phyloP scores from a whole-genome alignment of 1,140 invertebrate genomes.

The Aporrectodea caliginosa region DNA sequence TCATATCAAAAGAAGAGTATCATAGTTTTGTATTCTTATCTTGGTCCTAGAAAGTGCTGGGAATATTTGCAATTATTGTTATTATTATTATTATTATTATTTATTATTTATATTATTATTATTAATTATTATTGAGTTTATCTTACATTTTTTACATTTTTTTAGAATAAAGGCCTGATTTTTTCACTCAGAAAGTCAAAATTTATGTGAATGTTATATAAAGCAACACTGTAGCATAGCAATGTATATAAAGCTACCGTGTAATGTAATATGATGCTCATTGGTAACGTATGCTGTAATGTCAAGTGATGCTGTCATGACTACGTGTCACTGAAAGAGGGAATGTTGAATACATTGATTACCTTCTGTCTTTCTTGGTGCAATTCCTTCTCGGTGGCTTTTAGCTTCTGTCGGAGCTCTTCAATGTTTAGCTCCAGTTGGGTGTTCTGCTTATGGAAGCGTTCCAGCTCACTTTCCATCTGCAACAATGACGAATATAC shows the following conservation, averaged over 20 bases:
- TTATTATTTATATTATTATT: too few species aligned
- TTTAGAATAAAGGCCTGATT: too few species aligned
- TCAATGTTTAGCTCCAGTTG: conserved; percentile 66
- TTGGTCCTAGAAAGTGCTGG: too few species aligned
- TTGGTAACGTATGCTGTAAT: neutral
- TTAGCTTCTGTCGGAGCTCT: conserved; percentile 72
- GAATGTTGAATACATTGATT: conserved; percentile 6
- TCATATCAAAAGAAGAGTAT: conserved; percentile 6
- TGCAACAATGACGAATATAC: conserved; percentile 34
- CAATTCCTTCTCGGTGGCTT: conserved; percentile 65
- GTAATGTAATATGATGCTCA: neutral
- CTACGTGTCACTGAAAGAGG: neutral
- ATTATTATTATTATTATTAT: too few species aligned
- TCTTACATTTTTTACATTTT: too few species aligned
- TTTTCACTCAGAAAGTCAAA: neutral
- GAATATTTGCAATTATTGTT: too few species aligned
- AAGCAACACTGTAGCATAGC: neutral
- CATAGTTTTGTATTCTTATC: neutral
- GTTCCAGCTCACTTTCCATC: conserved; percentile 68
- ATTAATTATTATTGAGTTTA: too few species aligned
- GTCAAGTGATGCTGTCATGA: neutral
- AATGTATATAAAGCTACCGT: neutral
- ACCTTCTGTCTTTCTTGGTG: conserved; percentile 63
- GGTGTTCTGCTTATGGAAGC: conserved; percentile 64
- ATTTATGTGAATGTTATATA: neutral